These are phyloP conservation scores for Aeoliscus strigatus DNA, from an alignment of 2,797 vertebrate species.

Conservation along the genomic window DNA sequence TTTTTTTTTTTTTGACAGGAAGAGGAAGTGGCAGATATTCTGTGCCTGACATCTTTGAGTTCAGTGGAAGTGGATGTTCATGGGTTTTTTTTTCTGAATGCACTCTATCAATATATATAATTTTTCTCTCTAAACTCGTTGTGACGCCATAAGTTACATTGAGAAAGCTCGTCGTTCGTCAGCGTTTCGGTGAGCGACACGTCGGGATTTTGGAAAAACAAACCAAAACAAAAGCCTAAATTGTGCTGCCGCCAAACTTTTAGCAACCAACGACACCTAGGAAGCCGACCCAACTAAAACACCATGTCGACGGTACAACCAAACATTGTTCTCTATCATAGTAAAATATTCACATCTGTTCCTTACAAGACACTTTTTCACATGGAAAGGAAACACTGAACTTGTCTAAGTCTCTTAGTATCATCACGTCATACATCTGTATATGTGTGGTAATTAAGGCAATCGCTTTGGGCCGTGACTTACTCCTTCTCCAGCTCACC, in stretches of 20 bases:
- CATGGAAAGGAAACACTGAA: slow-evolving; percentile 72
- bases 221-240: slow-evolving; percentile 72
- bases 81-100: slow-evolving; percentile 45
- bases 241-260: slow-evolving; percentile 61
- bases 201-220: slow-evolving; percentile 71
- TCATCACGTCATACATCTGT: slow-evolving; percentile 70
- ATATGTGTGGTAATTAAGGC: slow-evolving; percentile 80
- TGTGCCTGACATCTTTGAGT: slow-evolving; percentile 75
- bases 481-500: slow-evolving; percentile 61
- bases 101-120: slow-evolving; percentile 23
- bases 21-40: slow-evolving; percentile 59
- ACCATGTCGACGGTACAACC: slow-evolving; percentile 72
- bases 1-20: slow-evolving; percentile 39
- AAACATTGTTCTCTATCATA: slow-evolving; percentile 77
- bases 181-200: slow-evolving; percentile 58
- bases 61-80: slow-evolving; percentile 62
- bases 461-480: slow-evolving; percentile 73
- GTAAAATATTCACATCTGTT: slow-evolving; percentile 82
- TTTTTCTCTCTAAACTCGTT: slow-evolving; percentile 28
- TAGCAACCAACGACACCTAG: slow-evolving; percentile 68
- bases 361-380: slow-evolving; percentile 77
- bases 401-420: slow-evolving; percentile 71
- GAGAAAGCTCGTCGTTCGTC: slow-evolving; percentile 45
- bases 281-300: slow-evolving; percentile 74
- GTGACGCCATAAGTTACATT: slow-evolving; percentile 49